A percentile compares a stretch with the other conserved stretches of the same genome.
Evolutionary conservation across 2,888 invertebrate genomes (phyloP).

Genomic region (Drosophila bunnanda): DNA sequence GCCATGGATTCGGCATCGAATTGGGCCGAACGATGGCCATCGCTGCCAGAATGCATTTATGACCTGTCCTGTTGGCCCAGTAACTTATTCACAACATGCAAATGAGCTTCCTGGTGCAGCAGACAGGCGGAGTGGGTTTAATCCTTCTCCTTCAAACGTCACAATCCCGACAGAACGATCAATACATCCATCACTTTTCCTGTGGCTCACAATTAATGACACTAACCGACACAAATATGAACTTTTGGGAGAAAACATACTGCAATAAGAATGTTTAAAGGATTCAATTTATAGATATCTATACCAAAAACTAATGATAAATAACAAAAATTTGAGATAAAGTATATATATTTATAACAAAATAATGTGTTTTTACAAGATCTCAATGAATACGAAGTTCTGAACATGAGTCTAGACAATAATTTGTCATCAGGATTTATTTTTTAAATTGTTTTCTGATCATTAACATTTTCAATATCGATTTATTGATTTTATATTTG

Average conservation of each 20-base stretch:
- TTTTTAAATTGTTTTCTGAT: background rate
- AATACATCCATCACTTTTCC: background rate
- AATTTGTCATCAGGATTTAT: background rate
- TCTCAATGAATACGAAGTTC: background rate
- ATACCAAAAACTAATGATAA: background rate
- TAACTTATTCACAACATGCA: constrained; percentile 52
- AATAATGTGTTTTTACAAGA: background rate
- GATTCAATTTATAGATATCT: background rate
- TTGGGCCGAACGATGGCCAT: background rate
- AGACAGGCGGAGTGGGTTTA: background rate
- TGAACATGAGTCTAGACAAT: background rate
- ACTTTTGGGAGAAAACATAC: background rate
- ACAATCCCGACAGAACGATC: constrained; percentile 3
- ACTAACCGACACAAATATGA: background rate
- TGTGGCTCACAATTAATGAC: background rate
- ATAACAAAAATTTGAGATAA: background rate
- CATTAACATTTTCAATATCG: background rate
- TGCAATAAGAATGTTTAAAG: background rate
- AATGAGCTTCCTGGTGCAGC: constrained; percentile 26
- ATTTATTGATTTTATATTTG: too few relatives aligned
- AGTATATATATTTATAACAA: background rate
- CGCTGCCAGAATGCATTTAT: constrained; percentile 20
- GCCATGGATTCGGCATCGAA: constrained; percentile 28
- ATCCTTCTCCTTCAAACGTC: background rate
- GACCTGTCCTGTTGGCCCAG: background rate